Percentiles rank a stretch among this genome's conserved stretches.
Conservation (phyloP, 2,888 invertebrate species). For the Galerucella calmariensis region DNA sequence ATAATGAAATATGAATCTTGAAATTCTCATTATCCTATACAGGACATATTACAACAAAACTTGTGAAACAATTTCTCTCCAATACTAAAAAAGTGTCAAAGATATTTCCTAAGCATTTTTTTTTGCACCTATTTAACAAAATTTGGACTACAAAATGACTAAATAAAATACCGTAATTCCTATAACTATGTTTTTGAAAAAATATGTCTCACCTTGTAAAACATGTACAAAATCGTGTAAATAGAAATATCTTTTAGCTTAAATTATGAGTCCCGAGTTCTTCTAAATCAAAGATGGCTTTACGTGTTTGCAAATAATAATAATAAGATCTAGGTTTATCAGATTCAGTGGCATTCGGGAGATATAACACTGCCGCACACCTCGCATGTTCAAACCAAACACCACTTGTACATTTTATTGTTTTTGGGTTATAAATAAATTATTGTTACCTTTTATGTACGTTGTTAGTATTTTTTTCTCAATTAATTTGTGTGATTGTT, state of each 20-base stretch:
- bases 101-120: too few species aligned
- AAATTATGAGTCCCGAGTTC: conserved; percentile 45
- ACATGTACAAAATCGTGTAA: conserved; percentile 43
- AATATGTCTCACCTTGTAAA: conserved; percentile 27
- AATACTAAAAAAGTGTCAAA: too few species aligned
- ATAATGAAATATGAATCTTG: too few species aligned
- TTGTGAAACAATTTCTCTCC: too few species aligned
- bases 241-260: conserved; percentile 19
- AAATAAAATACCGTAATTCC: neutral
- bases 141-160: too few species aligned
- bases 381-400: conserved; percentile 55
- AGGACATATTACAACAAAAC: too few species aligned
- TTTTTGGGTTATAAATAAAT: conserved; percentile 44
- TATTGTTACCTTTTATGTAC: conserved; percentile 28
- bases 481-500: neutral
- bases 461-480: conserved; percentile 8
- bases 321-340: conserved; percentile 21
- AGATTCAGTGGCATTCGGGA: conserved; percentile 50
- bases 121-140: too few species aligned
- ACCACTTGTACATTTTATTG: conserved; percentile 50
- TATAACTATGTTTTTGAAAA: neutral
- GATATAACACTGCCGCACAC: conserved; percentile 56
- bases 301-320: conserved; percentile 56
- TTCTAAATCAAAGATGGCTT: conserved; percentile 55
- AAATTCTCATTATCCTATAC: too few species aligned